Conservation (phyloP, 2,888 invertebrate species). For the Acleris literana region DNA sequence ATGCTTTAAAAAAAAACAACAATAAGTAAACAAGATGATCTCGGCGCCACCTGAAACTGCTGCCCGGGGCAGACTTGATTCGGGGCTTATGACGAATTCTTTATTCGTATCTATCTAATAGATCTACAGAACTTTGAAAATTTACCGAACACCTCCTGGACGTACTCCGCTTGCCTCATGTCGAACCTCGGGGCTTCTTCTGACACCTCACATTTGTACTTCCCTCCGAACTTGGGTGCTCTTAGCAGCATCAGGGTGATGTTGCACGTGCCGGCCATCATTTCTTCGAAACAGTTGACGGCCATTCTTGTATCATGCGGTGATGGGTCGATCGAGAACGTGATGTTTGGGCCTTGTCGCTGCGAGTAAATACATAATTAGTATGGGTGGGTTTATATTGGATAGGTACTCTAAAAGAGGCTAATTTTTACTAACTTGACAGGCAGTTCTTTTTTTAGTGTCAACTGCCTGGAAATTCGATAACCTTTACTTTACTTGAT, state of each 20-base stretch:
- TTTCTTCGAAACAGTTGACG: conserved; percentile 53
- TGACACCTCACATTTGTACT: conserved; percentile 65
- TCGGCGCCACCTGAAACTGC: too few relatives aligned
- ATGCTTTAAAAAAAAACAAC: too few relatives aligned
- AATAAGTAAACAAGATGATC: too few relatives aligned
- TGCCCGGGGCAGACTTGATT: too few relatives aligned
- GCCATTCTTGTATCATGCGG: conserved; percentile 47
- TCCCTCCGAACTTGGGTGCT: conserved; percentile 50
- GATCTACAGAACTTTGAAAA: conserved; percentile 1
- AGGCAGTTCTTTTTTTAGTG: too few relatives aligned
- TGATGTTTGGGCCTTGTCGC: conserved; percentile 48
- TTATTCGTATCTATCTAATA: too few relatives aligned
- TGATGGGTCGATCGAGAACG: conserved; percentile 44
- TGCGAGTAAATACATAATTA: conserved; percentile 25
- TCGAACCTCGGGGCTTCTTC: conserved; percentile 69
- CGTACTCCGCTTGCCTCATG: conserved; percentile 51
- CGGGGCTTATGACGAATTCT: too few relatives aligned
- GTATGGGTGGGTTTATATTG: background rate
- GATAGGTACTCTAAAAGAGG: too few relatives aligned
- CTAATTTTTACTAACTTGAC: too few relatives aligned
- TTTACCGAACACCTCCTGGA: conserved; percentile 61
- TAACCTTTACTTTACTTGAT: too few relatives aligned
- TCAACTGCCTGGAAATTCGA: too few relatives aligned
- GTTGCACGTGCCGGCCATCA: conserved; percentile 54
- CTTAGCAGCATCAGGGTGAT: conserved; percentile 53